These are phyloP conservation scores for Eospalax fontanierii DNA, from an alignment of 2,797 vertebrate species.

Conservation along the genomic window DNA sequence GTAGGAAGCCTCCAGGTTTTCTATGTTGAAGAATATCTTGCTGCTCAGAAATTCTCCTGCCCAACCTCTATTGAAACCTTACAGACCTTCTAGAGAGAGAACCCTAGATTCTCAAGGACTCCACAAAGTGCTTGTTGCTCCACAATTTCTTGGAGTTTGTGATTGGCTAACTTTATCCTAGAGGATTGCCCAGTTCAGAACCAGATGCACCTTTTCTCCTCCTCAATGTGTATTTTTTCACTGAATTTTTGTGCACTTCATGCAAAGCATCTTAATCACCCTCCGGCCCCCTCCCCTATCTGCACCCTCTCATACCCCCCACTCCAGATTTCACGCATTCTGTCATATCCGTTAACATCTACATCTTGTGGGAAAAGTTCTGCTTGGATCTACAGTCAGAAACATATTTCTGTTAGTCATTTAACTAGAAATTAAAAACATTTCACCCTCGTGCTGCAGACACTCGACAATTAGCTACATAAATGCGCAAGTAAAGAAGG, in stretches of 20 bases:
- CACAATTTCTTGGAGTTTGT: background rate
- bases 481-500: background rate
- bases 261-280: no score
- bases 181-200: no score
- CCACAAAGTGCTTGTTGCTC: background rate
- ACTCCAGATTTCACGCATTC: no score
- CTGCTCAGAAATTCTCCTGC: background rate
- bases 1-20: background rate
- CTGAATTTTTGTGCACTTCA: no score
- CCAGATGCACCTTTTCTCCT: no score
- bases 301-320: no score
- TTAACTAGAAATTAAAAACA: background rate
- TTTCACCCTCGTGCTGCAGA: background rate
- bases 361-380: background rate
- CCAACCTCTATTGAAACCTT: background rate
- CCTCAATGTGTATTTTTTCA: no score
- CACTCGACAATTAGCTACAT: background rate
- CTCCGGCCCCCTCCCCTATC: no score
- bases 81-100: background rate
- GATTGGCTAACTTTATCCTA: background rate
- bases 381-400: background rate
- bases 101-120: conserved; percentile 15
- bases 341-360: background rate
- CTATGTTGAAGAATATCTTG: background rate
- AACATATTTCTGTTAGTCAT: background rate